phyloP scores from a whole-genome alignment of 92 coral and sea anemone genomes.

The Blastomussa wellsi region DNA sequence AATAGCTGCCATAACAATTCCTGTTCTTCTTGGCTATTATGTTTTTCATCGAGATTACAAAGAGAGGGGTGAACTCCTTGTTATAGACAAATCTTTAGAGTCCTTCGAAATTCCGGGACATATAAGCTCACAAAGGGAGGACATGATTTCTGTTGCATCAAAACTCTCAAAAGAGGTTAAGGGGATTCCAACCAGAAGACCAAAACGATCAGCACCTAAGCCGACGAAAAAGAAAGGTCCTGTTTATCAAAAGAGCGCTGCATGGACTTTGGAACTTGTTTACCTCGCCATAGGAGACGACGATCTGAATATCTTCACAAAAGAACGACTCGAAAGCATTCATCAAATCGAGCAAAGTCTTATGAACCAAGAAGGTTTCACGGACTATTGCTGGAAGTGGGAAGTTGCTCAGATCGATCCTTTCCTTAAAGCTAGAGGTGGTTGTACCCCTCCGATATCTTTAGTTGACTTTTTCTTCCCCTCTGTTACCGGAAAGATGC shows the following conservation, averaged over 20 bases:
- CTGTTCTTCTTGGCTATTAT: conserved; percentile 40
- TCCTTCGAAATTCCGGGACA: conserved; percentile 87
- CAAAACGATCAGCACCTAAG: conserved; percentile 23
- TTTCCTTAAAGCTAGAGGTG: conserved; percentile 51
- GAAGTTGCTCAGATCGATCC: conserved; percentile 51
- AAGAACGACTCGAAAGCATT: conserved; percentile 68
- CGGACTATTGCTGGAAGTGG: conserved; percentile 84
- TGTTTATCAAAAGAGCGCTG: conserved; percentile 24
- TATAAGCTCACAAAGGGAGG: conserved; percentile 56
- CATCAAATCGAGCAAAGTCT: conserved; percentile 79
- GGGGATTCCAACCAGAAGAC: conserved; percentile 2
- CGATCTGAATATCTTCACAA: conserved; percentile 79
- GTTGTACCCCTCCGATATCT: conserved; percentile 88
- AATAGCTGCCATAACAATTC: conserved; percentile 39
- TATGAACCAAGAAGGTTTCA: conserved; percentile 64
- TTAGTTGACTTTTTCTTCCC: conserved; percentile 86
- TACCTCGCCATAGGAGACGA: conserved; percentile 77
- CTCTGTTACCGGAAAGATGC: not conserved
- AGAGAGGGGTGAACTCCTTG: not conserved
- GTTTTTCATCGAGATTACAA: conserved; percentile 29
- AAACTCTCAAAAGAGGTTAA: conserved; percentile 30
- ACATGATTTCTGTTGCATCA: conserved; percentile 59
- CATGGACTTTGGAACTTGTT: conserved; percentile 77
- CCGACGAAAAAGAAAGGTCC: conserved; percentile 9
- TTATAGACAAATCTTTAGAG: conserved; percentile 72